Evolutionary conservation across 2,797 vertebrate species (phyloP), one percentile per base, ranked within the genome.

Genomic region (Eulemur mongoz): DNA sequence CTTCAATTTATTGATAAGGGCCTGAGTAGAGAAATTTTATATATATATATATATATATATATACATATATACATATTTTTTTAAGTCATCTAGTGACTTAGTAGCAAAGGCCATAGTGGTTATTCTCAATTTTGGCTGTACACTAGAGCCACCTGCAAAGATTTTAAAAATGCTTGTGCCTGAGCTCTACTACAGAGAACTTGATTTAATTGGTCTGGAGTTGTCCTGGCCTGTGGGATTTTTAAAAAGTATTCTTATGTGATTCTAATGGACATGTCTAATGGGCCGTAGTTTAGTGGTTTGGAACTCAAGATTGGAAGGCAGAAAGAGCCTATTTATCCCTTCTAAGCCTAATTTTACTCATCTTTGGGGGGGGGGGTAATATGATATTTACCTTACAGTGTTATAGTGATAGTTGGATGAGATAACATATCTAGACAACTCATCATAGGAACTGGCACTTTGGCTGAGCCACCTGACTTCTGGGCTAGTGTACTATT

Each of bases 1-100:
- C 35, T 87, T 59, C 17, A 52, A 54, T 85, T 94, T 96, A 89
- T 50, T 94, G 72, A 86, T 86, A 91, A 94, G 43, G 17, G 3
- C 15, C 48, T 59, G 57, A 84, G 45, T 81, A 35, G 81, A 87
- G 79, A 93, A 83, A 78, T 22, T 35, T 18, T 12, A 23, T 63
- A n/a, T 72, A 13, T 17, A 43, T 23, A 20, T 52, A 18, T 52
- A 52, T 50, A 17, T 54, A 22, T 52, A 20, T 5, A 40, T 5
- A 40, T 1, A 40, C 40, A 40, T 5, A 40, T 40, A 40, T 43
- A 43, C 8, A 43, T 43, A 6, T 43, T 9, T 43, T 43, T 54
- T 83, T 91, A 93, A 81, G 59, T 89, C 30, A 76, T 72, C 69
- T 83, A 80, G 32, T 78, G 48, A 75, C 27, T 89, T 82, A 79